A percentile compares a stretch with the other conserved stretches of the same genome.
These are phyloP conservation scores for Calosoma granatense DNA, from an alignment of 1,140 invertebrate species.

Conservation along the genomic window DNA sequence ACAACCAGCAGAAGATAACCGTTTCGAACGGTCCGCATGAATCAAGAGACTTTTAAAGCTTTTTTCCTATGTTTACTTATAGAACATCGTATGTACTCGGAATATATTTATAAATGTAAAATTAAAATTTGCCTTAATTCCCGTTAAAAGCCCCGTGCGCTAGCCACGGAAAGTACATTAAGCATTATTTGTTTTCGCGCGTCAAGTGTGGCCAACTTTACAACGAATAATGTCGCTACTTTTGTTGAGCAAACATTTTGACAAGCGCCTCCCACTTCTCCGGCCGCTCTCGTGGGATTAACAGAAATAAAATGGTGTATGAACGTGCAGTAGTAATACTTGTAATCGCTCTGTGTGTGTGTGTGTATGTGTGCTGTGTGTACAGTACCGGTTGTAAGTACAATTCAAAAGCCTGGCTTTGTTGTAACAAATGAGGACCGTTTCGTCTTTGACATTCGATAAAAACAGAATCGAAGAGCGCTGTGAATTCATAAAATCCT, in stretches of 20 bases:
- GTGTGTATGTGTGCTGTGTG: background rate
- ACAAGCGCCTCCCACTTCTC: too few species aligned
- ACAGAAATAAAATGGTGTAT: too few species aligned
- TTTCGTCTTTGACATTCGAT: background rate
- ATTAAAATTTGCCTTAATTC: too few species aligned
- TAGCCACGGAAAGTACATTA: background rate
- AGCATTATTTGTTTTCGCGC: background rate
- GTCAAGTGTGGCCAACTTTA: background rate
- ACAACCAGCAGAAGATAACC: too few species aligned
- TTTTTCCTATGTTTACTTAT: too few species aligned
- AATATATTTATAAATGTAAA: too few species aligned
- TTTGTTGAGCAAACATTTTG: background rate
- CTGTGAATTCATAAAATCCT: background rate
- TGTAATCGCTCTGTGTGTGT: background rate
- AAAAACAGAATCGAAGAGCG: background rate
- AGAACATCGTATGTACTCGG: too few species aligned
- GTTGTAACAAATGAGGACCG: background rate
- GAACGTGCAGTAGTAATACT: too few species aligned
- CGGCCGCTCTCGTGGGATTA: too few species aligned
- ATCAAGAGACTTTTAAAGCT: too few species aligned
- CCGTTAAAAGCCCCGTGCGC: too few species aligned
- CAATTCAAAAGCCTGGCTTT: background rate
- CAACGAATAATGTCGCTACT: background rate
- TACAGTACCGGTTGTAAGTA: background rate
- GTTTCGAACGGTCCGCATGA: too few species aligned